phyloP scores from a whole-genome alignment of 35 echinoderm and acorn worm genomes.

The Diadema setosum region DNA sequence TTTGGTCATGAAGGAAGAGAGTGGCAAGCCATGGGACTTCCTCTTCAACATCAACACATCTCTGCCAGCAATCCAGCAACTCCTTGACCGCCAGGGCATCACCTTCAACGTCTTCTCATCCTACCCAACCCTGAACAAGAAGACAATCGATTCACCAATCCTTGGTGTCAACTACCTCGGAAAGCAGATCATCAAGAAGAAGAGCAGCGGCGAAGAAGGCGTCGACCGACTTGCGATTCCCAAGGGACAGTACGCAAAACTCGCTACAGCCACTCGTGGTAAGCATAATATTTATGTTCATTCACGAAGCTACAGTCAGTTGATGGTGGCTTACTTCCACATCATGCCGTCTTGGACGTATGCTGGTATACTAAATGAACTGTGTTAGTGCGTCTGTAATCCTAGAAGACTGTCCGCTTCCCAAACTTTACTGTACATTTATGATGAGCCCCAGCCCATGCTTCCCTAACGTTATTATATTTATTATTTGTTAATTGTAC shows the following conservation, averaged over 20 bases:
- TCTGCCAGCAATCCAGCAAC: not conserved
- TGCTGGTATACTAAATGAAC: too few relatives aligned
- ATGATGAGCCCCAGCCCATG: too few relatives aligned
- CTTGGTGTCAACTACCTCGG: conserved; percentile 74
- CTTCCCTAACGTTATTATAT: too few relatives aligned
- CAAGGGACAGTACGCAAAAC: conserved; percentile 74
- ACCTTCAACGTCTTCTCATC: conserved; percentile 79
- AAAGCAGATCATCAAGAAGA: conserved; percentile 38
- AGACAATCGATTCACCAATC: conserved; percentile 40
- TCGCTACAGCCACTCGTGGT: conserved; percentile 86
- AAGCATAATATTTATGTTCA: too few relatives aligned
- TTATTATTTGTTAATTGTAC: too few relatives aligned
- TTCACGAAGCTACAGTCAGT: too few relatives aligned
- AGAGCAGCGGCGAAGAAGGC: conserved; percentile 52
- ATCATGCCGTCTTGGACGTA: too few relatives aligned
- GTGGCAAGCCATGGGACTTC: not conserved
- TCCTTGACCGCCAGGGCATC: conserved; percentile 50
- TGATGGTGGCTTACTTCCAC: too few relatives aligned
- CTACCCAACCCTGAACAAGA: conserved; percentile 61
- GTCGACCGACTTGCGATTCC: conserved; percentile 38
- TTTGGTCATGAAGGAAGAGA: not conserved
- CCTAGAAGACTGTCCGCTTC: too few relatives aligned
- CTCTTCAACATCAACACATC: not conserved
- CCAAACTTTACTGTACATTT: too few relatives aligned
- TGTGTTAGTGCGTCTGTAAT: too few relatives aligned